These are phyloP conservation scores for Choloepus hoffmanni DNA, from an alignment of 2,113 vertebrate species.

Conservation along the genomic window DNA sequence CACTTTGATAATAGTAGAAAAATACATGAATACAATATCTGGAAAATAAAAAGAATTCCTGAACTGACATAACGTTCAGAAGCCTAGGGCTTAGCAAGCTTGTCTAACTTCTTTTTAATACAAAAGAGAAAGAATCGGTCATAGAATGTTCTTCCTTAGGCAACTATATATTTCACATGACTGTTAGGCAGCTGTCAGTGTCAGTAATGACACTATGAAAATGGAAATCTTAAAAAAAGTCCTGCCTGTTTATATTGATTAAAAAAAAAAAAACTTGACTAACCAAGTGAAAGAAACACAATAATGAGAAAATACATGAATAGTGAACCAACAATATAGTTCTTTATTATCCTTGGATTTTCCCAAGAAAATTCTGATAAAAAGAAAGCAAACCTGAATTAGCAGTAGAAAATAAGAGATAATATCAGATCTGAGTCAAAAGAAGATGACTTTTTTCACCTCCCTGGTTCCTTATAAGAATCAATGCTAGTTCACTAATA, in stretches of 20 bases:
- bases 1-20: slow-evolving; percentile 66
- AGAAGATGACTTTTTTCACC: background rate
- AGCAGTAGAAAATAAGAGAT: slow-evolving; percentile 23
- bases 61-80: slow-evolving; percentile 78
- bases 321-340: slow-evolving; percentile 15
- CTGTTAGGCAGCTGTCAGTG: slow-evolving; percentile 77
- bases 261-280: slow-evolving; percentile 49
- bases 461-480: background rate
- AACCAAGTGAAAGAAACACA: slow-evolving; percentile 50
- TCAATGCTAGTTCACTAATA: background rate
- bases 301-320: slow-evolving; percentile 76
- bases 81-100: slow-evolving; percentile 68
- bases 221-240: slow-evolving; percentile 68
- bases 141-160: slow-evolving; percentile 75
- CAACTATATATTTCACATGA: slow-evolving; percentile 76
- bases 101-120: slow-evolving; percentile 82
- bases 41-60: slow-evolving; percentile 78
- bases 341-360: slow-evolving; percentile 67
- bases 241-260: slow-evolving; percentile 77
- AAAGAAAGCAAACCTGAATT: slow-evolving; percentile 53
- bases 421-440: background rate
- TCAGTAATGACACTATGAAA: slow-evolving; percentile 76
- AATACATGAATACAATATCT: slow-evolving; percentile 77
- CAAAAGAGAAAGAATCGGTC: slow-evolving; percentile 68
- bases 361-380: slow-evolving; percentile 51